Evolutionary conservation across 2,888 invertebrate genomes (phyloP), one percentile per base, ranked within the genome.

Genomic region (Gnatocerus cornutus): DNA sequence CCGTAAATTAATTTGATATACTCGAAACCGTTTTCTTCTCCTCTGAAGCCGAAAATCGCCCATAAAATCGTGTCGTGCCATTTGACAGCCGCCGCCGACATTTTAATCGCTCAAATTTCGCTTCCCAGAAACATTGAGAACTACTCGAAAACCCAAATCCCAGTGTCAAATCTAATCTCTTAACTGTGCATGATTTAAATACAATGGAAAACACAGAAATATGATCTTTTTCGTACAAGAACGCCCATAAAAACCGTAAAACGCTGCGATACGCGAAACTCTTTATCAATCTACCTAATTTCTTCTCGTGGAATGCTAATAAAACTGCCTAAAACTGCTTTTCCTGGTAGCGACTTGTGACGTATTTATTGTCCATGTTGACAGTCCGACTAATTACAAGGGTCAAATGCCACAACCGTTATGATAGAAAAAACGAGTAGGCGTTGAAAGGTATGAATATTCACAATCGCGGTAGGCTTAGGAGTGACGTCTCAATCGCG

Each of bases 341-440:
- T 41, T 41, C 41, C 41, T 41, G 16, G 46, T 46, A 46, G 46
- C 46, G 7, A 14, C 13, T 46, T 16, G 3, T 46, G 46, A 46
- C 46, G 46, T 46, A 46, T 46, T 46, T 46, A 46, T 46, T 46
- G 46, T 46, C 21, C 16, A 14, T 13, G 46, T n/a, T 46, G 46
- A 46, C 21, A 46, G 46, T 46, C 16, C 16, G 1, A 46, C 21
- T 46, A 46, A 46, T 46, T 16, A 16, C 16, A 46, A 46, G 46
- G 46, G 46, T 46, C 46, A 46, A 16, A 46, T 46, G 46, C 46
- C 9, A 16, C 9, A 46, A 46, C 46, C 46, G 46, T 16, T 46
- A 16, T 14, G n/a, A 46, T 46, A 46, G 9, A 46, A 14, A 46
- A 46, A 12, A 43, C 3, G 8, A 43, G 16, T 46, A 46, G 46